Evolutionary conservation across 2,797 vertebrate species (phyloP), one percentile per base, ranked within the genome.

Genomic region (Chloroceryle amazona): DNA sequence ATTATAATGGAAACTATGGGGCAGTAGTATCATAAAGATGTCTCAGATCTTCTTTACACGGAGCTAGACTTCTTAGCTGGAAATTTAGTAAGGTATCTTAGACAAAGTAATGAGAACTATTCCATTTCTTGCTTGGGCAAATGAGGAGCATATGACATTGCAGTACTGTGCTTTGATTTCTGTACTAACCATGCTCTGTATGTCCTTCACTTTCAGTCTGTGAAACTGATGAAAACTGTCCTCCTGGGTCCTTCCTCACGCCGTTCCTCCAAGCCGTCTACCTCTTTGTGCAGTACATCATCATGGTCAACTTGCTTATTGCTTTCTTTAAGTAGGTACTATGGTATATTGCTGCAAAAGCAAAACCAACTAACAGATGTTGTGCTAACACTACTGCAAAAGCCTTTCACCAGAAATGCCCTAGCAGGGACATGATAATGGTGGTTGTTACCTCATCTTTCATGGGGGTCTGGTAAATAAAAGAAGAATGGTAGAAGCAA

Each of bases 291-390:
- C 99, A 99, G 80, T 99, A 99, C 80, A 99, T 99, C 97, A 99
- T 99, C 98, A 99, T 99, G 99, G 99, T 99, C 98, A 99, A 99
- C 97, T 98, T 99, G 78, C 98, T 99, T 84, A 99, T 99, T 81
- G 99, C 99, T 76, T 99, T 99, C 97, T 99, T 99, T 96, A 99
- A 99, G 99, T 99, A 99, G 70, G 99, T 96, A 94, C 60, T 20
- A 19, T 74, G 46, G 22, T 61, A 81, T 42, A 21, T 31, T 39
- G 6, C 82, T 72, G 21, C 55, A 73, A 76, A 71, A 73, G 39
- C 44, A 89, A 89, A 75, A 54, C 8, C 31, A 72, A 33, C 33
- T 46, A n/a, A 9, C 0, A 2, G 10, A 3, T 52, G 6, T 66
- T 81, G 42, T 87, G 31, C 16, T 47, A 73, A 7, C 5, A 8